Evolutionary conservation across 2,113 vertebrate species (phyloP).

Genomic region (Trematomus loennbergii): DNA sequence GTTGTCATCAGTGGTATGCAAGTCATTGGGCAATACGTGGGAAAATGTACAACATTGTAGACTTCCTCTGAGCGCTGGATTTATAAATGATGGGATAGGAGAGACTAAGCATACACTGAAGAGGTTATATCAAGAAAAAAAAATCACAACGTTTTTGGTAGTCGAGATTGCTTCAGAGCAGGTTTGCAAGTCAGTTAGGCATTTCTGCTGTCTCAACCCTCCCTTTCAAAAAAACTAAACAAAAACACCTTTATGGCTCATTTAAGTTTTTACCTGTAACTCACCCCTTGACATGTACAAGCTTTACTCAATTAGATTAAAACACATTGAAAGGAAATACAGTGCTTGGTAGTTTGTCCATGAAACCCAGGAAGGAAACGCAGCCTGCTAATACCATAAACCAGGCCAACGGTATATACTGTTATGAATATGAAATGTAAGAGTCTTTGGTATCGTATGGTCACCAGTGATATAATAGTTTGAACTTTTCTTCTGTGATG

Average conservation of each 20-base stretch:
- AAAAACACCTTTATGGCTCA: background rate
- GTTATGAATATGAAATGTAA: too few species aligned
- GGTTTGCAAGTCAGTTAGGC: background rate
- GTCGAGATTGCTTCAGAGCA: too few species aligned
- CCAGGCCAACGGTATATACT: too few species aligned
- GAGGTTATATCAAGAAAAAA: background rate
- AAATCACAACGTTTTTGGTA: too few species aligned
- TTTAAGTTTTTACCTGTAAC: background rate
- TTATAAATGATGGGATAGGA: background rate
- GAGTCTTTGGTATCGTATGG: too few species aligned
- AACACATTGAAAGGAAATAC: background rate
- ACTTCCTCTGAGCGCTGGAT: background rate
- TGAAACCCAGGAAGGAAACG: too few species aligned
- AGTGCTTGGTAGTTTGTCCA: background rate
- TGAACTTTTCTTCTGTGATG: background rate
- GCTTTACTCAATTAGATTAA: background rate
- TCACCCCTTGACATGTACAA: background rate
- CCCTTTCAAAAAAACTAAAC: background rate
- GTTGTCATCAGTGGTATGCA: conserved; percentile 1
- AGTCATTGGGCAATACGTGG: background rate
- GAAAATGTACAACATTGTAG: background rate
- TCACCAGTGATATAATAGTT: background rate
- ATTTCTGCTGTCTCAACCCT: background rate
- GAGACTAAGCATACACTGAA: background rate
- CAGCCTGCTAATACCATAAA: too few species aligned